Base-by-base conservation (phyloP, 2,888 invertebrate species). In the Rhagonycha fulva region DNA sequence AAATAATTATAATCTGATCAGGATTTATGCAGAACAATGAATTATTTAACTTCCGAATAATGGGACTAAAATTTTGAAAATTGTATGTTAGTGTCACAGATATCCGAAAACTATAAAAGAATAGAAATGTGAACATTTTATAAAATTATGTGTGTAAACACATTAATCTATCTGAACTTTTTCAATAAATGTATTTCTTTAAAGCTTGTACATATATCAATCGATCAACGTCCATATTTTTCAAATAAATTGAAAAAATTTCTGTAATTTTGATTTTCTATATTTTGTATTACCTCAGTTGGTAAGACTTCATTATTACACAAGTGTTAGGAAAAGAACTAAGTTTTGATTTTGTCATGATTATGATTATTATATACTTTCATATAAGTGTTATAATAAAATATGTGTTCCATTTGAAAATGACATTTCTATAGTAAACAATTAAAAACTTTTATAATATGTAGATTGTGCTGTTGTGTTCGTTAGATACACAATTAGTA, bases 401-500 rank as follows among this genome's bases (percentile, higher is more conserved):
- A 19, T 19, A 47, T 47, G 32, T 47, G 47, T 47, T 9, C n/a
- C 47, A 47, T n/a, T n/a, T 47, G 47, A 47, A 47, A n/a, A 47
- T 47, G n/a, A 47, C 47, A 47, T 47, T 47, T 47, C 47, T n/a
- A 47, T 47, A 47, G 12, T 47, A 47, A 19, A 47, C 7, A 47
- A 47, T 47, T 47, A 47, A 47, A n/a, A 47, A n/a, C n/a, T 47
- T 47, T 47, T 47, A n/a, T 47, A n/a, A 47, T n/a, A n/a, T 19
- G 26, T 66, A 66, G 23, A 66, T 24, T 66, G 63, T 66, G 63
- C 63, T 66, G 63, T 66, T 66, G 63, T 66, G 63, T 66, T 66
- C 63, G 63, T 66, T 66, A 66, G 63, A 66, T 66, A 66, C 63
- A 66, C 63, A 26, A 66, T 14, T 66, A 66, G 63, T 66, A 66